Evolutionary conservation across 2,888 invertebrate species (phyloP), one percentile per base, ranked within the genome.

Genomic region (Ichneumon xanthorius): DNA sequence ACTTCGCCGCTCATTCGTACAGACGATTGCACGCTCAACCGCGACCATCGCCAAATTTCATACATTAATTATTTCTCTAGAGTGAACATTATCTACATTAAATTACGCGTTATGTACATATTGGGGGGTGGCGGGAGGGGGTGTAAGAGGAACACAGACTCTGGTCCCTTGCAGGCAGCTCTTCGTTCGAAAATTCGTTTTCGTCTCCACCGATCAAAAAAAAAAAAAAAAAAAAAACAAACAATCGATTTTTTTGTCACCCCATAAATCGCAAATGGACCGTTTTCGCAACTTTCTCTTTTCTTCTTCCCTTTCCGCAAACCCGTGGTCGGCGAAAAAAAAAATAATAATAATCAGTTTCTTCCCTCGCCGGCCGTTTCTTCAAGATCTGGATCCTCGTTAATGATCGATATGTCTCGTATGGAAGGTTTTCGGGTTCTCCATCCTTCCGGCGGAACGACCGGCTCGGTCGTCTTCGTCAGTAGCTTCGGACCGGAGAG

Each of bases 361-460:
- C 87, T 87, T 50, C 85, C 55, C 33, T 86, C 85, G 82, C 85
- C 88, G n/a, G 89, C 89, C 67, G 89, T 91, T 72, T 92, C 93
- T 80, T 96, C 96, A 33, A 95, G 95, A 88, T 97, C 95, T 88
- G 97, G 97, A 90, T 97, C 97, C 92, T 97, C 97, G 91, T 97
- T 97, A 92, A 97, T 97, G 93, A 98, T 97, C 87, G 97, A 97
- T 86, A 98, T 98, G 93, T 98, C 98, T 70, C 98, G 96, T 80
- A 98, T 97, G 0, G 98, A 98, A 4, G 97, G 97, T 84, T 97
- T 95, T 91, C 97, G 97, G 71, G 97, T 96, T 88, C 97, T 95
- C 97, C 98, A 97, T 81, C 97, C 97, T 94, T 93, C 93, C 9
- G 91, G 90, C 0, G 91, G 90, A 0, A 88, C 94, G 84, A 96